Evolutionary conservation across 2,888 invertebrate genomes (phyloP), one percentile per base, ranked within the genome.

Genomic region (Phyto melanocephala): DNA sequence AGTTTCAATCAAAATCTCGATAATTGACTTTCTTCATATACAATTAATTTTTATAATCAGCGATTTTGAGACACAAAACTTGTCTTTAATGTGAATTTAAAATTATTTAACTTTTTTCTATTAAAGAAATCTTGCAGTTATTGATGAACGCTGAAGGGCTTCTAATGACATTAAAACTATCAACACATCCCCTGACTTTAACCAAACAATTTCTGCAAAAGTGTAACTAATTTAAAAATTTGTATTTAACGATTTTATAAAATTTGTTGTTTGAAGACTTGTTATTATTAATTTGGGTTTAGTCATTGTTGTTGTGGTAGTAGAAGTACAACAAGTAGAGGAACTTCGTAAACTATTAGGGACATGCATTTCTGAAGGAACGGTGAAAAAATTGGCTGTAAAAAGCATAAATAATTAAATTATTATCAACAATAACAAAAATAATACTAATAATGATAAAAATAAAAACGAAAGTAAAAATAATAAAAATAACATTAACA

Each of bases 331-430:
- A 68, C 37, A 52, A 71, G 79, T 67, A 47, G 74, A 78, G 75
- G 79, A 82, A 75, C 78, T 75, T 82, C 79, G 83, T 77, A 81
- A 83, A 88, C 87, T 88, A 84, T 87, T 93, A 93, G 93, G 93
- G 95, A 95, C 94, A 95, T 96, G 95, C 95, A 95, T 88, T 94
- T 95, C 95, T 94, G 95, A 95, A 94, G 82, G 70, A 79, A 71
- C 79, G 71, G 56, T 82, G 71, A 79, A 65, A 33, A 82, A 79
- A 75, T 71, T 67, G 40, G 79, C 79, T 82, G 82, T 47, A 82
- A 82, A 79, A 79, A 82, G 79, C 82, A 75, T 54, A 77, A 72
- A 86, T 70, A 84, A 83, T 75, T 85, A 87, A 83, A 85, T 83
- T 84, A 85, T 28, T 85, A 85, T 86, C 85, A 81, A 86, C 6